Conservation (phyloP, 2,888 invertebrate genomes). For the Agrotis ipsilon region DNA sequence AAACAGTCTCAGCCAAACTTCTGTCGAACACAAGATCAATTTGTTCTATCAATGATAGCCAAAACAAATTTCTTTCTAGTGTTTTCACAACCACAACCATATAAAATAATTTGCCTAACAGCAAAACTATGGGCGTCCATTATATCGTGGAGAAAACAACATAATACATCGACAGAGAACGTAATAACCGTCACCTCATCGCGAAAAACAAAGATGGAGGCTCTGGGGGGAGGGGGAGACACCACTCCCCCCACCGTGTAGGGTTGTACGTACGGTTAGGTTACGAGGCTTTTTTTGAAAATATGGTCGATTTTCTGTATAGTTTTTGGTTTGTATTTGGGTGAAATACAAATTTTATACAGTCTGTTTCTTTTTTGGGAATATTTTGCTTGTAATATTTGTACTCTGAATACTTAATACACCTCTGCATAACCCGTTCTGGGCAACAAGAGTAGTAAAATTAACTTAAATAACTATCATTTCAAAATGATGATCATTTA, state of each 20-base stretch:
- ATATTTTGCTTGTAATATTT: too few species aligned
- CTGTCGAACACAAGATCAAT: not conserved
- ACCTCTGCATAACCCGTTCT: too few species aligned
- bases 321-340: not conserved
- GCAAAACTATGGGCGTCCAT: conserved; percentile 55
- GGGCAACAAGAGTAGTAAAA: too few species aligned
- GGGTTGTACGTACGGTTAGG: conserved; percentile 47
- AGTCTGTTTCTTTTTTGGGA: too few species aligned
- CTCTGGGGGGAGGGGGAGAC: conserved; percentile 26
- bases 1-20: not conserved
- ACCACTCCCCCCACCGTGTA: conserved; percentile 22
- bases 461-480: too few species aligned
- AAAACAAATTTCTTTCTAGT: not conserved
- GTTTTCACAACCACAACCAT: not conserved
- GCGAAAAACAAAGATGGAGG: conserved; percentile 83
- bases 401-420: too few species aligned
- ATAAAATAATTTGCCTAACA: conserved; percentile 29
- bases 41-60: not conserved
- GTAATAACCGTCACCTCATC: conserved; percentile 78
- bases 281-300: not conserved
- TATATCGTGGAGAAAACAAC: conserved; percentile 66
- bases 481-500: too few species aligned
- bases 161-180: conserved; percentile 70
- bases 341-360: not conserved
- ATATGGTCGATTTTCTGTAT: not conserved